Conservation (phyloP, 1,140 invertebrate genomes). For the Octopus bimaculoides region DNA sequence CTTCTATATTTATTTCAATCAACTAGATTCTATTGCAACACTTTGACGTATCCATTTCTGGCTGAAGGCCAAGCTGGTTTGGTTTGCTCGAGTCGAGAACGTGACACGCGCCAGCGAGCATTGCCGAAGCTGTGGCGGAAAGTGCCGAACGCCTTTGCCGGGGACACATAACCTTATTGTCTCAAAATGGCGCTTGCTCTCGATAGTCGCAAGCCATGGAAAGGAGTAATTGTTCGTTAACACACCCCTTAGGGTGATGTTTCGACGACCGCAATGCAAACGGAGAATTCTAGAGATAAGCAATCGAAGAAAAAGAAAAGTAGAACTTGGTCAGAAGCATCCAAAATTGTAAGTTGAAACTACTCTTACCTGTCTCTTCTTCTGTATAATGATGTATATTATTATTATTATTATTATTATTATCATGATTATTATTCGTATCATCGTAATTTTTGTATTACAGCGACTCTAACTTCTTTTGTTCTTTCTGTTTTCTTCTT, state of each 20-base stretch:
- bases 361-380: not conserved
- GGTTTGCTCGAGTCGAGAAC: no score
- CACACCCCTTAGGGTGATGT: constrained; percentile 15
- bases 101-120: not conserved
- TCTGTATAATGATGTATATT: not conserved
- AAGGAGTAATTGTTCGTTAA: constrained; percentile 10
- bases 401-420: constrained; percentile 1
- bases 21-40: no score
- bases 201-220: not conserved
- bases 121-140: constrained; percentile 1
- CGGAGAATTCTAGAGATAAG: constrained; percentile 12
- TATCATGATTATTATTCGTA: not conserved
- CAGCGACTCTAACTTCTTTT: not conserved
- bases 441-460: no score
- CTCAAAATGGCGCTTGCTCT: constrained; percentile 14
- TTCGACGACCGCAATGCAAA: constrained; percentile 14
- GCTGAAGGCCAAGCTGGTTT: no score
- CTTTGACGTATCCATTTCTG: no score
- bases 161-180: constrained; percentile 15
- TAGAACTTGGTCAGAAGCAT: constrained; percentile 7
- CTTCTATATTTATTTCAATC: no score
- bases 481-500: not conserved
- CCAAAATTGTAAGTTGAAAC: constrained; percentile 13
- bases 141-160: not conserved
- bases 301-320: constrained; percentile 15